A percentile compares a stretch with the other conserved stretches of the same genome.
Evolutionary conservation across 1,140 invertebrate species (phyloP).

Genomic region (Lasaia peninsularis): DNA sequence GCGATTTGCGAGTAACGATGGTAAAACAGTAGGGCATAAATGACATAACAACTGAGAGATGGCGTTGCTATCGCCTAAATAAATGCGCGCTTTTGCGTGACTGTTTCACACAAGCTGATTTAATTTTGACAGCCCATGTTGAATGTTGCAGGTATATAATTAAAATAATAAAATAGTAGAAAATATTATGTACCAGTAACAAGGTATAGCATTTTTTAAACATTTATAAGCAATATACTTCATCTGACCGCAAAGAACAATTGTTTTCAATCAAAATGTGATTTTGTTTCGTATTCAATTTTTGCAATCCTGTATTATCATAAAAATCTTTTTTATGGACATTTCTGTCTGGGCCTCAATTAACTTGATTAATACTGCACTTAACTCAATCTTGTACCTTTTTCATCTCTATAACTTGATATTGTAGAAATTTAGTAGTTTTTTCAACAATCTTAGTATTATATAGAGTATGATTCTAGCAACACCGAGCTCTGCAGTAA

Average conservation of each 20-base stretch:
- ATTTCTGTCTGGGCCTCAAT: too few species aligned
- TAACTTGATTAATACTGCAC: too few species aligned
- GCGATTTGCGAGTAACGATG: too few species aligned
- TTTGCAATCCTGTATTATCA: too few species aligned
- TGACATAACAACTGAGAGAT: constrained; percentile 26
- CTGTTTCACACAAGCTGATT: constrained; percentile 38
- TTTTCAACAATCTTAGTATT: constrained; percentile 28
- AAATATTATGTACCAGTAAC: constrained; percentile 17
- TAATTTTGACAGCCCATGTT: constrained; percentile 38
- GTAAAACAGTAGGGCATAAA: neutral
- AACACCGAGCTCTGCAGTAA: constrained; percentile 69
- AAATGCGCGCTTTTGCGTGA: constrained; percentile 48
- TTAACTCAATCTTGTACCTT: neutral
- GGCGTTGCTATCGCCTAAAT: constrained; percentile 30
- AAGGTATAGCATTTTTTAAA: too few species aligned
- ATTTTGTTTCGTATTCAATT: too few species aligned
- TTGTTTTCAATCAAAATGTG: too few species aligned
- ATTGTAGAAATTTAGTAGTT: neutral
- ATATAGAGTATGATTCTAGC: constrained; percentile 36
- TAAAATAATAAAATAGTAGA: constrained; percentile 13
- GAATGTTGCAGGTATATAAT: constrained; percentile 30
- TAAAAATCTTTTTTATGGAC: too few species aligned
- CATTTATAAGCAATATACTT: too few species aligned
- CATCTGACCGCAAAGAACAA: too few species aligned
- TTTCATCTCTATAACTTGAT: too few species aligned